Evolutionary conservation across 2,797 vertebrate genomes (phyloP).

Genomic region (Lutjanus campechanus): DNA sequence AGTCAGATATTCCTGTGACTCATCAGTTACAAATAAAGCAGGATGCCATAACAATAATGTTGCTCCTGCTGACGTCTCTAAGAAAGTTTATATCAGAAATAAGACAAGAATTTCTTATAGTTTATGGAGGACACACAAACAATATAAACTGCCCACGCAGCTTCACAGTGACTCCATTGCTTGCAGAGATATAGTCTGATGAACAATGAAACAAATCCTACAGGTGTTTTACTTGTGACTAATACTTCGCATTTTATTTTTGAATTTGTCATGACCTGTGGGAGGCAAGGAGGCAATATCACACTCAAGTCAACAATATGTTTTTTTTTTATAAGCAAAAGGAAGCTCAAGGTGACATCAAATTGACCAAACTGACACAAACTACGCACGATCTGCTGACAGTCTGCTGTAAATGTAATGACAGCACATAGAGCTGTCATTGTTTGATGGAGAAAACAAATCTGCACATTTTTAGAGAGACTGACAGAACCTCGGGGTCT

Average conservation of each 20-base stretch:
- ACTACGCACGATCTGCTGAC: neutral
- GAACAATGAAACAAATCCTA: neutral
- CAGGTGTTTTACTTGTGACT: neutral
- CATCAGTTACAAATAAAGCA: slow-evolving; percentile 3
- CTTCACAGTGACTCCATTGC: neutral
- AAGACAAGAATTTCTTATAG: neutral
- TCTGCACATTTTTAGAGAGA: too few relatives aligned
- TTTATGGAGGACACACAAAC: neutral
- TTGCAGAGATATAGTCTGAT: neutral
- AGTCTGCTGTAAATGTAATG: neutral
- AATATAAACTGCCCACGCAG: slow-evolving; percentile 12
- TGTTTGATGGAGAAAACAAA: too few relatives aligned
- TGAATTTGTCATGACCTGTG: neutral
- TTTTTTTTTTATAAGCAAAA: neutral
- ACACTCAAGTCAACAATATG: neutral
- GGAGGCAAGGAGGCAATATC: neutral
- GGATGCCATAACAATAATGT: neutral
- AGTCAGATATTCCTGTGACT: neutral
- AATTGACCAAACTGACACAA: neutral
- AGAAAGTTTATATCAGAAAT: neutral
- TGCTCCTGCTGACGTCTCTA: neutral
- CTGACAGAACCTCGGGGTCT: too few relatives aligned
- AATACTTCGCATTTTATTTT: neutral
- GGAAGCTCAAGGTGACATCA: neutral
- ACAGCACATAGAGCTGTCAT: neutral